Percentiles rank a stretch among this genome's conserved stretches.
These are phyloP conservation scores for Aphelenchoides fujianensis DNA, from an alignment of 1,140 invertebrate genomes.

Conservation along the genomic window DNA sequence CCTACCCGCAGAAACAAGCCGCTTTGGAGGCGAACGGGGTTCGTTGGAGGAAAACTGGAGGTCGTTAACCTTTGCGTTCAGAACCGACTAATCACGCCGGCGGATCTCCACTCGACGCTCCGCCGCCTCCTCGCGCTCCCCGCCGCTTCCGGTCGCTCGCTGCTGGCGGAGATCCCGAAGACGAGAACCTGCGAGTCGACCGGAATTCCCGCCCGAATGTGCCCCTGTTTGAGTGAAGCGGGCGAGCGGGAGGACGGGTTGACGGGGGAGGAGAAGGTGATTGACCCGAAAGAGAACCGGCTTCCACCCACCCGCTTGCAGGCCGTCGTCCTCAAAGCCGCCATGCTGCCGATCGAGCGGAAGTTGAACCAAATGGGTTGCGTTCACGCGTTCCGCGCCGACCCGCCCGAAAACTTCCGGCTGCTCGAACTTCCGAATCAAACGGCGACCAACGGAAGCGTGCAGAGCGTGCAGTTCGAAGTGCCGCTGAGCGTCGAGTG, in stretches of 20 bases:
- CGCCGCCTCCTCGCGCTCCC: background rate
- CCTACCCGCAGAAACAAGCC: background rate
- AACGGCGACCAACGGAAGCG: background rate
- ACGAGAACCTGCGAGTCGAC: background rate
- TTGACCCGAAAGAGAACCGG: background rate
- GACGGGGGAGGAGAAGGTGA: too few relatives aligned
- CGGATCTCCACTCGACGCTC: background rate
- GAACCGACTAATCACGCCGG: background rate
- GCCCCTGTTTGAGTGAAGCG: background rate
- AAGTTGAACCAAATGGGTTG: background rate
- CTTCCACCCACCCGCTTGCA: too few relatives aligned
- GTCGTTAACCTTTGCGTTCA: too few relatives aligned
- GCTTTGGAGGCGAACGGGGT: background rate
- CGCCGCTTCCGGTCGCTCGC: background rate
- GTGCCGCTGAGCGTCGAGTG: background rate
- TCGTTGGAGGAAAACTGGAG: background rate
- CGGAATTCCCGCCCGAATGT: background rate
- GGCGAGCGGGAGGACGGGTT: too few relatives aligned
- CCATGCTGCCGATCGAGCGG: background rate
- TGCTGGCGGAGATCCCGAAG: background rate
- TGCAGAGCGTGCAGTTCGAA: background rate
- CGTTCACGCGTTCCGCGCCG: background rate
- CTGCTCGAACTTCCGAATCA: background rate
- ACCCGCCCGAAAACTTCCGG: background rate
- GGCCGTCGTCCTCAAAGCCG: background rate